Evolutionary conservation across 2,113 vertebrate species (phyloP).

Genomic region (Takifugu bimaculatus): DNA sequence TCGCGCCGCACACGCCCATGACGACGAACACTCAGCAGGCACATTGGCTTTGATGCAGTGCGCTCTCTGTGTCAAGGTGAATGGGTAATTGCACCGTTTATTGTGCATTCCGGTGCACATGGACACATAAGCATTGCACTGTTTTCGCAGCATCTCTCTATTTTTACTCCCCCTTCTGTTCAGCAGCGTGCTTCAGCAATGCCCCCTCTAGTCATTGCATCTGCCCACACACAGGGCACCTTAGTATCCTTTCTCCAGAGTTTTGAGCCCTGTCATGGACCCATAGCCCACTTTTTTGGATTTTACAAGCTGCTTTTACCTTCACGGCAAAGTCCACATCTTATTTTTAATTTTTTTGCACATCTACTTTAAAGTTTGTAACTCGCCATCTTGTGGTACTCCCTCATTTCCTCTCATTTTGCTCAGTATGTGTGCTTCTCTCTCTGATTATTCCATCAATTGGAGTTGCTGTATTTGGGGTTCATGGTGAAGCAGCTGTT

Average conservation of each 20-base stretch:
- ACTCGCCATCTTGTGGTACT: conserved; percentile 15
- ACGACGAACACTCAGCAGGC: conserved; percentile 17
- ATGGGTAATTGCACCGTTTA: conserved; percentile 58
- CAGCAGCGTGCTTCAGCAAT: conserved; percentile 67
- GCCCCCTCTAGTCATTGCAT: conserved; percentile 64
- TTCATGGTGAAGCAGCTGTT: conserved; percentile 74
- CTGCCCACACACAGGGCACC: conserved; percentile 61
- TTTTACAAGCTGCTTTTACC: conserved; percentile 33
- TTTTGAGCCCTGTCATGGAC: conserved; percentile 31
- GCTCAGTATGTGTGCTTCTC: conserved; percentile 16
- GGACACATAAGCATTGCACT: conserved; percentile 50
- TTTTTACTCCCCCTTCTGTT: conserved; percentile 67
- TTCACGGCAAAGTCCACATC: conserved; percentile 14
- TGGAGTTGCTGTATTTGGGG: conserved; percentile 60
- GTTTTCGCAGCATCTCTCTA: conserved; percentile 47
- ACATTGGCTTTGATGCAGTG: conserved; percentile 39
- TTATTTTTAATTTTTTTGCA: conserved; percentile 7
- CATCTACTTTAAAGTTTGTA: conserved; percentile 11
- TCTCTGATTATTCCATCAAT: conserved; percentile 70
- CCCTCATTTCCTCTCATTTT: conserved; percentile 35
- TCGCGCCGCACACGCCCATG: not conserved
- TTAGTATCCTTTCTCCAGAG: conserved; percentile 36
- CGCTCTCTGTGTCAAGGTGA: conserved; percentile 56
- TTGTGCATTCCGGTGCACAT: conserved; percentile 56
- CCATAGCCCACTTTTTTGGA: conserved; percentile 29